phyloP scores from a whole-genome alignment of 2,113 vertebrate genomes.

The Stegastes partitus region DNA sequence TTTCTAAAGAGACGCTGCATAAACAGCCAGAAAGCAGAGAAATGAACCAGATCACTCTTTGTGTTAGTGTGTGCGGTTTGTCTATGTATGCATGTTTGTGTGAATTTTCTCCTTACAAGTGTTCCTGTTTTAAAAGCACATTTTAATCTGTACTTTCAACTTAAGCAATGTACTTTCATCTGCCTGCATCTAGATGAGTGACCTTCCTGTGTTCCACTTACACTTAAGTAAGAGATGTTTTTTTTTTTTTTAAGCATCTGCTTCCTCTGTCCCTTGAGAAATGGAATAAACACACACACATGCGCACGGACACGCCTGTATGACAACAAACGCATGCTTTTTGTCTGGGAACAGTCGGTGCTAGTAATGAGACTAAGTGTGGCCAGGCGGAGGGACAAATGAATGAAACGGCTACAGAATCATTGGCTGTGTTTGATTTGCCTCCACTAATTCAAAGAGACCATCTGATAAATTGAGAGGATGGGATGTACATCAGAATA shows the following conservation, averaged over 20 bases:
- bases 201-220: conserved; percentile 50
- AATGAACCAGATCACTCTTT: conserved; percentile 26
- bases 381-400: conserved; percentile 68
- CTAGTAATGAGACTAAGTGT: conserved; percentile 74
- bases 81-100: neutral
- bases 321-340: conserved; percentile 56
- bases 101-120: conserved; percentile 2
- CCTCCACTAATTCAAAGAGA: conserved; percentile 79
- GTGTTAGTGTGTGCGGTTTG: neutral
- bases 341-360: conserved; percentile 46
- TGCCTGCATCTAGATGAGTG: conserved; percentile 39
- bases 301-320: conserved; percentile 16
- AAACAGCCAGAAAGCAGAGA: conserved; percentile 39
- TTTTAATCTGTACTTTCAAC: conserved; percentile 47
- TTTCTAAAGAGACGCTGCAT: conserved; percentile 48
- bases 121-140: conserved; percentile 30
- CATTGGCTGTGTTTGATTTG: conserved; percentile 76
- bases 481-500: conserved; percentile 81
- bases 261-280: conserved; percentile 33
- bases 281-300: conserved; percentile 22
- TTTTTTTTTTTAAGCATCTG: conserved; percentile 28
- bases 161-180: conserved; percentile 56
- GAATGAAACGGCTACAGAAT: conserved; percentile 77
- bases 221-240: conserved; percentile 28
- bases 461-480: conserved; percentile 78